Conservation (phyloP, 2,797 vertebrate genomes). For the Pogoniulus pusillus region DNA sequence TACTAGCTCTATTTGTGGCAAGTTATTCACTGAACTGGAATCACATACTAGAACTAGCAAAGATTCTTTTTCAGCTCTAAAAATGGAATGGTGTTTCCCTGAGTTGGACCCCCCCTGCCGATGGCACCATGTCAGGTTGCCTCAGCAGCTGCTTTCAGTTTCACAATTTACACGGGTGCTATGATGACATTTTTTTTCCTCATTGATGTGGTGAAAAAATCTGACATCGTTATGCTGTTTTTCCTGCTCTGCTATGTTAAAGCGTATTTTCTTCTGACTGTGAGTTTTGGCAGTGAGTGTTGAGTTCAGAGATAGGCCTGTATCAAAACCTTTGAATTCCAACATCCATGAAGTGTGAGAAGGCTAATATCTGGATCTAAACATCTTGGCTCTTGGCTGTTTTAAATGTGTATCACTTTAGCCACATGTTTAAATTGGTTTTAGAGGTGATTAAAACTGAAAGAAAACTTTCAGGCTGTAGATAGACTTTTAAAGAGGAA, state of each 20-base stretch:
- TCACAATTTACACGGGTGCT: slow-evolving; percentile 52
- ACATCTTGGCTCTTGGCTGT: slow-evolving; percentile 13
- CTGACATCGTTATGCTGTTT: slow-evolving; percentile 35
- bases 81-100: slow-evolving; percentile 69
- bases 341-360: slow-evolving; percentile 1
- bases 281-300: slow-evolving; percentile 44
- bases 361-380: slow-evolving; percentile 44
- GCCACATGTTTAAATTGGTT: slow-evolving; percentile 19
- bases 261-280: slow-evolving; percentile 39
- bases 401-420: slow-evolving; percentile 28
- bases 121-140: slow-evolving; percentile 61
- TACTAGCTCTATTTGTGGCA: slow-evolving; percentile 61
- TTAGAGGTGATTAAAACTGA: slow-evolving; percentile 32
- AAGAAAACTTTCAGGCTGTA: slow-evolving; percentile 40
- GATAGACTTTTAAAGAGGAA: slow-evolving; percentile 45
- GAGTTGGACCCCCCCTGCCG: slow-evolving; percentile 43
- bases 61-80: slow-evolving; percentile 59
- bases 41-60: slow-evolving; percentile 54
- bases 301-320: slow-evolving; percentile 10
- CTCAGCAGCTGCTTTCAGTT: slow-evolving; percentile 64
- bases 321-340: slow-evolving; percentile 32
- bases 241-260: slow-evolving; percentile 52
- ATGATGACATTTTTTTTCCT: slow-evolving; percentile 38
- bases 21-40: slow-evolving; percentile 54
- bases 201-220: slow-evolving; percentile 48